Evolutionary conservation across 2,113 vertebrate genomes (phyloP), one percentile per base, ranked within the genome.

Genomic region (Anhinga anhinga): DNA sequence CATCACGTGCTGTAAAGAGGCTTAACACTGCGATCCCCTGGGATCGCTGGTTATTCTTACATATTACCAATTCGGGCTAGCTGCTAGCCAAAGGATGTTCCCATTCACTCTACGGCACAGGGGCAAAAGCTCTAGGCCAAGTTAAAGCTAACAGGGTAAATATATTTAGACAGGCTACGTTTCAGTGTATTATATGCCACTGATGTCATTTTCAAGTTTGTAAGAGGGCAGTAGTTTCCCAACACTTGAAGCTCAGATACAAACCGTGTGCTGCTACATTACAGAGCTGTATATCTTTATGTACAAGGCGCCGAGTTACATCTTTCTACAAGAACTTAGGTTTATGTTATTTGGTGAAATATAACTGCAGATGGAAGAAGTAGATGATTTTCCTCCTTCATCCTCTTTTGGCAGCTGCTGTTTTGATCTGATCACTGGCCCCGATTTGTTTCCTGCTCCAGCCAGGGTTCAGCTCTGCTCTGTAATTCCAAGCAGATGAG

Each of bases 401-500:
- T 96, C 95, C 97, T 95, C 94, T 96, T 92, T 72, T 97, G 98
- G 98, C 98, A 98, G 97, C 96, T 98, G 98, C 97, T 96, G 96
- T 98, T 98, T 97, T 98, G 98, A 98, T 98, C 98, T 98, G 97
- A 96, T 98, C 98, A 95, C 97, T 97, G 97, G 97, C 97, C 97
- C 92, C 81, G 94, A 98, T 98, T 98, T 98, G 98, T 98, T 98
- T 98, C 98, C 98, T 97, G 95, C 98, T 98, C 98, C 97, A 98
- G 98, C 97, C 96, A 97, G 98, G 97, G 97, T 98, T 98, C 98
- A 98, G 98, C 98, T 98, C 98, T 98, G 96, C 98, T 98, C 98
- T 98, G 96, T 98, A 98, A 98, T 98, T 98, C 98, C 96, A 98
- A 98, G 98, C 98, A 98, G 98, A 98, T 98, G 98, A 98, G 97